Percentiles rank a stretch among this genome's conserved stretches.
phyloP scores from a whole-genome alignment of 2,888 invertebrate genomes.

The Drosophila tanythrix region DNA sequence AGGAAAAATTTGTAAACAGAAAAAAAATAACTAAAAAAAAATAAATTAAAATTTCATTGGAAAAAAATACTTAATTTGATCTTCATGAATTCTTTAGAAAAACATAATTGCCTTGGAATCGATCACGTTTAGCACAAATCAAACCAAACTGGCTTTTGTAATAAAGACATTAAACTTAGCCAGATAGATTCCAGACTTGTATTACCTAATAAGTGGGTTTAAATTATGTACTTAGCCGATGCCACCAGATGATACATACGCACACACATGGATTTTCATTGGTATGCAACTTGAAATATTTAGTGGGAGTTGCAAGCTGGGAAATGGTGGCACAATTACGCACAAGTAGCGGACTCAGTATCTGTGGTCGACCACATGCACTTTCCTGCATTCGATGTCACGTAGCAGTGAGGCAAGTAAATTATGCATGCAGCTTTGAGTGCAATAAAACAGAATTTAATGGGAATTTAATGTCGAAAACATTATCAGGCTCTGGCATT shows the following conservation, averaged over 20 bases:
- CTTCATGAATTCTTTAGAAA: neutral
- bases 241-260: neutral
- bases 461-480: slow-evolving; percentile 75
- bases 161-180: neutral
- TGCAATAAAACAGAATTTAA: slow-evolving; percentile 75
- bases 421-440: slow-evolving; percentile 74
- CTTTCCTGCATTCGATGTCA: slow-evolving; percentile 51
- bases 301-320: neutral
- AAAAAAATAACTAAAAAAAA: neutral
- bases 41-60: neutral
- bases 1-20: neutral
- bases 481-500: slow-evolving; percentile 63
- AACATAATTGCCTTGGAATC: neutral
- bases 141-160: neutral
- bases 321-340: slow-evolving; percentile 26
- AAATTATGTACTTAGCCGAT: neutral
- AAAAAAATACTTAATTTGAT: neutral
- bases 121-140: neutral
- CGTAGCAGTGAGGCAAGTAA: slow-evolving; percentile 58
- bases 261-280: neutral
- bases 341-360: slow-evolving; percentile 19
- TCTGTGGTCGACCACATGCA: slow-evolving; percentile 52
- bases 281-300: slow-evolving; percentile 14
- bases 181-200: neutral
- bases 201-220: neutral